Evolutionary conservation across 2,888 invertebrate species (phyloP).

Genomic region (Crocallis elinguaria): DNA sequence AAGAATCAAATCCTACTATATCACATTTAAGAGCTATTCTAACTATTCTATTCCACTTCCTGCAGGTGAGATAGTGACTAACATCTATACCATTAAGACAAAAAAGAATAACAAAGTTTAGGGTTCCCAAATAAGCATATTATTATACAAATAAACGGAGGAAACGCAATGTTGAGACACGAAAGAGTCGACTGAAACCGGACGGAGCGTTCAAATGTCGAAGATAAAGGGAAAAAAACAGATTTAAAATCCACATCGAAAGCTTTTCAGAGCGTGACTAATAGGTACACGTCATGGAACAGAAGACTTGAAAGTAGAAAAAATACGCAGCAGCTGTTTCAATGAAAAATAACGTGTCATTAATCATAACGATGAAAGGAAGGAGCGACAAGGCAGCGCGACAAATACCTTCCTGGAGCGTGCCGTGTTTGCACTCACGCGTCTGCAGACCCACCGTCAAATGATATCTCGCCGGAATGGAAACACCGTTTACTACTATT

Average conservation of each 20-base stretch:
- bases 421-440: slow-evolving; percentile 60
- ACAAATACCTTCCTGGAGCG: slow-evolving; percentile 74
- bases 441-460: slow-evolving; percentile 45
- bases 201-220: slow-evolving; percentile 49
- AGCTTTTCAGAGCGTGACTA: slow-evolving; percentile 74
- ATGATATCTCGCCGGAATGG: slow-evolving; percentile 53
- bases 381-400: slow-evolving; percentile 71
- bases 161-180: slow-evolving; percentile 42
- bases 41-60: no score
- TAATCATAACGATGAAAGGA: slow-evolving; percentile 79
- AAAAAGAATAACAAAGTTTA: slow-evolving; percentile 20
- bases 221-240: slow-evolving; percentile 54
- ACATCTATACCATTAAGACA: background rate
- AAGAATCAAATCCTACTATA: no score
- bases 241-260: slow-evolving; percentile 66
- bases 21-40: no score
- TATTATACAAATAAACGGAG: slow-evolving; percentile 40
- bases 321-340: slow-evolving; percentile 79
- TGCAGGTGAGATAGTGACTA: no score
- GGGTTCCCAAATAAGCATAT: slow-evolving; percentile 35
- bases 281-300: slow-evolving; percentile 74
- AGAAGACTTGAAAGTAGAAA: slow-evolving; percentile 75
- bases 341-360: slow-evolving; percentile 81
- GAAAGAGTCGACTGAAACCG: slow-evolving; percentile 48
- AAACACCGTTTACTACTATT: slow-evolving; percentile 57